These are phyloP conservation scores for Mus spretus DNA, from an alignment of 2,797 vertebrate species.

Conservation along the genomic window DNA sequence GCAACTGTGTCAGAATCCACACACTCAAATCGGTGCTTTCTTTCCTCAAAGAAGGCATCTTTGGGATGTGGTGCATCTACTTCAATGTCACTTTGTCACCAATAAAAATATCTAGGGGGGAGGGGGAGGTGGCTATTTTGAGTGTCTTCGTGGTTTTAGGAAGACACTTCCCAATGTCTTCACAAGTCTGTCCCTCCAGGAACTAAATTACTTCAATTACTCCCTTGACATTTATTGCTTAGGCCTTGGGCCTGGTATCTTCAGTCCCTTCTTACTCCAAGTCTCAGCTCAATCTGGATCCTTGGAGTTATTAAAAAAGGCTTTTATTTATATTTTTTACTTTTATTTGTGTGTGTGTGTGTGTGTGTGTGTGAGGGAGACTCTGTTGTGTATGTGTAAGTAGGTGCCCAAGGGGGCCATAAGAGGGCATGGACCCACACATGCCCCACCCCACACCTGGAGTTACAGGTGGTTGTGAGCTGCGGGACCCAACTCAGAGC, in stretches of 20 bases:
- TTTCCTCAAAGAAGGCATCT: slow-evolving; percentile 36
- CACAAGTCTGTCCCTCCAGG: background rate
- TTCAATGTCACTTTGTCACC: slow-evolving; percentile 67
- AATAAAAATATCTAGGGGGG: slow-evolving; percentile 60
- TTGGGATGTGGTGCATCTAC: slow-evolving; percentile 46
- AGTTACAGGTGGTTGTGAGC: background rate
- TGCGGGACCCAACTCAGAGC: background rate
- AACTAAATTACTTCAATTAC: slow-evolving; percentile 6
- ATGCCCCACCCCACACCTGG: no score
- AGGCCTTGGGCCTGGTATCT: background rate
- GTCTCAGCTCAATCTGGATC: background rate
- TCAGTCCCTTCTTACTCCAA: background rate
- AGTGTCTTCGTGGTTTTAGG: slow-evolving; percentile 32
- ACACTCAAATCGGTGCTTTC: slow-evolving; percentile 23
- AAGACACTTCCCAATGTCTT: slow-evolving; percentile 35
- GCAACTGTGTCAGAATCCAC: slow-evolving; percentile 68
- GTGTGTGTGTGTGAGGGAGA: background rate
- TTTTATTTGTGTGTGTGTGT: background rate
- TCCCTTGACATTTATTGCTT: background rate
- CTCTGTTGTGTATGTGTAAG: background rate
- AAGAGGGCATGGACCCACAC: background rate
- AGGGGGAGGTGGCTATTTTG: slow-evolving; percentile 16
- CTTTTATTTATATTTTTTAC: background rate
- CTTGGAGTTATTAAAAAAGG: background rate
- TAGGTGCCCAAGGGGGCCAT: background rate